Percentiles rank a stretch among this genome's conserved stretches.
Conservation (phyloP, 1,140 invertebrate genomes). For the Leptinotarsa defecta region DNA sequence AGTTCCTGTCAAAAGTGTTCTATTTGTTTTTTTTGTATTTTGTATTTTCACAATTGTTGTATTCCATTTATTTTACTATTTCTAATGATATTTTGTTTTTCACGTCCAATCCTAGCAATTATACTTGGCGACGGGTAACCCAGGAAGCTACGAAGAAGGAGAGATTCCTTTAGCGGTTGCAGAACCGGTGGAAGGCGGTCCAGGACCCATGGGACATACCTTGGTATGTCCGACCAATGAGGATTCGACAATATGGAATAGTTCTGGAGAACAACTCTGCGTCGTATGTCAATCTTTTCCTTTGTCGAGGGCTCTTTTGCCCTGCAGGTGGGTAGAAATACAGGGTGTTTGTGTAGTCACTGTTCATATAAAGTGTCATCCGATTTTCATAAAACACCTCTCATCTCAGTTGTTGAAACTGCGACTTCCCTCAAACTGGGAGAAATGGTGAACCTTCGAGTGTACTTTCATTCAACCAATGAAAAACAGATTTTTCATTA, state of each 20-base stretch:
- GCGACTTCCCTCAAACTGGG: no score
- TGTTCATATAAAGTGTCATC: no score
- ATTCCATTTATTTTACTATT: not conserved
- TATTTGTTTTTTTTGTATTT: no score
- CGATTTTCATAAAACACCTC: no score
- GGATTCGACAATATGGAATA: conserved; percentile 59
- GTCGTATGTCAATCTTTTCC: conserved; percentile 79
- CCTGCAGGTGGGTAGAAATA: conserved; percentile 62
- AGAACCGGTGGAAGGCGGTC: conserved; percentile 51
- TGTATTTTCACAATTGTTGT: not conserved
- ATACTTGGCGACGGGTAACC: conserved; percentile 72
- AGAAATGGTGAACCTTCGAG: no score
- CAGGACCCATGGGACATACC: conserved; percentile 52
- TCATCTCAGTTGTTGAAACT: no score
- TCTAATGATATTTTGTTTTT: no score
- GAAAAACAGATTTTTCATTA: no score
- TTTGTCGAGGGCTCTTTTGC: conserved; percentile 76
- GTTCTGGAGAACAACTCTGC: conserved; percentile 69
- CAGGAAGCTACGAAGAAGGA: conserved; percentile 62
- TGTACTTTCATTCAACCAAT: no score
- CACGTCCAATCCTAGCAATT: conserved; percentile 65
- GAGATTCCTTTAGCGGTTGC: conserved; percentile 52
- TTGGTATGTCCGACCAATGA: conserved; percentile 54
- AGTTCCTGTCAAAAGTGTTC: no score
- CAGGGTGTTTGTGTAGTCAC: no score